Percentiles rank a stretch among this genome's conserved stretches.
These are phyloP conservation scores for Pangasius macronema DNA, from an alignment of 2,797 vertebrate genomes.

Conservation along the genomic window DNA sequence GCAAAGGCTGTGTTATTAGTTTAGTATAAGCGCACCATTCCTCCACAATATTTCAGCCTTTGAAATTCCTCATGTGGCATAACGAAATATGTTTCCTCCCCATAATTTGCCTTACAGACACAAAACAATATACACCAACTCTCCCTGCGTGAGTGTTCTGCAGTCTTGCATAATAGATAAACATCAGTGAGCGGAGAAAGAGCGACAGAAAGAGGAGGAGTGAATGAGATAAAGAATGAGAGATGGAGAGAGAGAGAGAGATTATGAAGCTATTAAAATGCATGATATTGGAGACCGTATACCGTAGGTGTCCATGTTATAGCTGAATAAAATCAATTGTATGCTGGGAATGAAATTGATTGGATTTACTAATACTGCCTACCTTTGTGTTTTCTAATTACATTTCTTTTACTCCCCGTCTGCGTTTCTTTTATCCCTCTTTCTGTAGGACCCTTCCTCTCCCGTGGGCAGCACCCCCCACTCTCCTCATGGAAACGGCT, in stretches of 20 bases:
- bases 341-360: constrained; percentile 26
- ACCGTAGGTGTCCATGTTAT: constrained; percentile 13
- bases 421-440: constrained; percentile 45
- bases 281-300: constrained; percentile 26
- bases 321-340: constrained; percentile 22
- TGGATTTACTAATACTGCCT: constrained; percentile 19
- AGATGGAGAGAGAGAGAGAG: constrained; percentile 13
- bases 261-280: constrained; percentile 37
- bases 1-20: constrained; percentile 37
- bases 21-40: constrained; percentile 11
- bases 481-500: constrained; percentile 74
- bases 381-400: constrained; percentile 14
- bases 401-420: constrained; percentile 13
- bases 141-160: constrained; percentile 16
- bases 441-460: constrained; percentile 81
- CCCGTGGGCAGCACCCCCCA: constrained; percentile 74
- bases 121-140: constrained; percentile 23
- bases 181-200: constrained; percentile 5
- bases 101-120: constrained; percentile 33
- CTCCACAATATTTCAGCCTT: constrained; percentile 34
- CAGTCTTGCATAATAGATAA: constrained; percentile 44
- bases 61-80: constrained; percentile 19
- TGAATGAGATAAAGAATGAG: constrained; percentile 9
- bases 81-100: constrained; percentile 25
- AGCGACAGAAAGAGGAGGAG: neutral